Evolutionary conservation across 2,797 vertebrate genomes (phyloP).

Genomic region (Lerista edwardsae): DNA sequence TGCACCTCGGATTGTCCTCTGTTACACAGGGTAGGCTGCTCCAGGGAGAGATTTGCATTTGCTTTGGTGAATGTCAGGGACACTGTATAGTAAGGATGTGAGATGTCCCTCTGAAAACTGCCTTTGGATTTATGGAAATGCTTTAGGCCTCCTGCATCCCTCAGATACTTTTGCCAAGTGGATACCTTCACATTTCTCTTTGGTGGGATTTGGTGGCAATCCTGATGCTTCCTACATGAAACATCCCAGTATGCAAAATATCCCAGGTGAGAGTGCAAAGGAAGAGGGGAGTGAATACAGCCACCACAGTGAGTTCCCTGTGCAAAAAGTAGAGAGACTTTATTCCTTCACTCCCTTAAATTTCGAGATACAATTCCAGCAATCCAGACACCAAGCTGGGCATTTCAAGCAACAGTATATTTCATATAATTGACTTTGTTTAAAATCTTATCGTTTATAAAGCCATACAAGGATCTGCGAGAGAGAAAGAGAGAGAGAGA

Average conservation of each 20-base stretch:
- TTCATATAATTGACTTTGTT: conserved; percentile 80
- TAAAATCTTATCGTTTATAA: conserved; percentile 85
- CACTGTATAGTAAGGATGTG: neutral
- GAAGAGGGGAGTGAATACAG: conserved; percentile 39
- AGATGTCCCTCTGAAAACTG: neutral
- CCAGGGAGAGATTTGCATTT: neutral
- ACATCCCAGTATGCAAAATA: neutral
- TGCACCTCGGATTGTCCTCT: neutral
- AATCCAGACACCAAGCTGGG: conserved; percentile 61
- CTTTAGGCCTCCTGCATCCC: neutral
- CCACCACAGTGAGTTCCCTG: conserved; percentile 1
- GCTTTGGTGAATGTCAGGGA: neutral
- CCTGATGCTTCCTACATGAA: neutral
- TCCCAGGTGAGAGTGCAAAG: neutral
- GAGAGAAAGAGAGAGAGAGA: no score
- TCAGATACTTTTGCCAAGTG: neutral
- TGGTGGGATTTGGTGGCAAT: neutral
- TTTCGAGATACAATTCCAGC: conserved; percentile 55
- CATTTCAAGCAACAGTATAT: conserved; percentile 81
- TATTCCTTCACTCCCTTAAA: conserved; percentile 54
- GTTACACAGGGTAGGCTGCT: neutral
- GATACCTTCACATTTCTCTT: neutral
- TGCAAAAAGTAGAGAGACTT: conserved; percentile 58
- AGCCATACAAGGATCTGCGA: conserved; percentile 92
- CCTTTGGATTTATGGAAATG: neutral